phyloP scores from a whole-genome alignment of 2,113 vertebrate genomes.

The Heterotis niloticus region DNA sequence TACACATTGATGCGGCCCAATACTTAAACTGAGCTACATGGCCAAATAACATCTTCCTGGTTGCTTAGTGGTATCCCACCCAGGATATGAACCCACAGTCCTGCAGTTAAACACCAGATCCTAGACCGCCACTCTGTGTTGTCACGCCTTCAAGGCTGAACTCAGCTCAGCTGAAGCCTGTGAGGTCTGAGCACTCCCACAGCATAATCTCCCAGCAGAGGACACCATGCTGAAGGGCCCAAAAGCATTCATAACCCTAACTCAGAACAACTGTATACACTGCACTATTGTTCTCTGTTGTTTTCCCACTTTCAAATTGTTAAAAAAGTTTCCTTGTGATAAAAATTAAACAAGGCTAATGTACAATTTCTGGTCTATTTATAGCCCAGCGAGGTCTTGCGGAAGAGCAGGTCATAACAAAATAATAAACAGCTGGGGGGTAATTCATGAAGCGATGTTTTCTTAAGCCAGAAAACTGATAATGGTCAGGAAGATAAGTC shows the following conservation, averaged over 20 bases:
- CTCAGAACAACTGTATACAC: constrained; percentile 29
- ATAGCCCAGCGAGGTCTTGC: too few relatives aligned
- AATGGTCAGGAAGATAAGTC: too few relatives aligned
- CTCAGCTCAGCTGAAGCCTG: neutral
- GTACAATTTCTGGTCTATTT: too few relatives aligned
- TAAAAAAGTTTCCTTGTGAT: neutral
- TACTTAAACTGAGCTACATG: neutral
- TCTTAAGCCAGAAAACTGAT: too few relatives aligned
- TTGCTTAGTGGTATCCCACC: neutral
- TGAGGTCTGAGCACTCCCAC: neutral
- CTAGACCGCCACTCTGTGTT: neutral
- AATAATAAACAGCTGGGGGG: constrained; percentile 21
- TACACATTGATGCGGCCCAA: neutral
- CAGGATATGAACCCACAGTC: neutral
- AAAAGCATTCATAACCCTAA: neutral
- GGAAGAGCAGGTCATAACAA: neutral
- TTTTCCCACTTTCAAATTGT: too few relatives aligned
- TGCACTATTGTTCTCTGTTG: neutral
- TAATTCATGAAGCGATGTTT: constrained; percentile 4
- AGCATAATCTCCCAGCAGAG: too few relatives aligned
- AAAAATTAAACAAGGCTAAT: too few relatives aligned
- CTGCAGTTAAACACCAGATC: neutral
- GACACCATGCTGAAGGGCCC: too few relatives aligned
- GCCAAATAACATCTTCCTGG: too few relatives aligned
- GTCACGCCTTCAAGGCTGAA: neutral